A percentile compares a stretch with the other conserved stretches of the same genome.
phyloP scores from a whole-genome alignment of 2,113 vertebrate genomes.

The Tinamus guttatus region DNA sequence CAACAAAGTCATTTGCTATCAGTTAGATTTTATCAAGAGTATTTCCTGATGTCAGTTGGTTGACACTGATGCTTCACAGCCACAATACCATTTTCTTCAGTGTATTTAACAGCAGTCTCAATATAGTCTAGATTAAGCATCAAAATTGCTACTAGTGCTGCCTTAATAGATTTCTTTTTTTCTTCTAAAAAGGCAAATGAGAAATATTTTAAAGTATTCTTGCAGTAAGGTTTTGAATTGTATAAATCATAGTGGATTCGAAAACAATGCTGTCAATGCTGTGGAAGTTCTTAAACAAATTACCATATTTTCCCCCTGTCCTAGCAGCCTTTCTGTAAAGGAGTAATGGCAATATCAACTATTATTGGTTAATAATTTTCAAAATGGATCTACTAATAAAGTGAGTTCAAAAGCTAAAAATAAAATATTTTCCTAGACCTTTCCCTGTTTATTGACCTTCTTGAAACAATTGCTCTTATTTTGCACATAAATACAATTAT shows the following conservation, averaged over 20 bases:
- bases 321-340: slow-evolving; percentile 7
- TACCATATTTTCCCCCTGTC: not conserved
- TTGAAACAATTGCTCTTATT: not conserved
- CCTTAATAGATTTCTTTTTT: slow-evolving; percentile 17
- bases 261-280: not conserved
- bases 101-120: slow-evolving; percentile 46
- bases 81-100: not conserved
- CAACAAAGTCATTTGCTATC: slow-evolving; percentile 41
- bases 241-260: not conserved
- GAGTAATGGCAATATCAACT: not conserved
- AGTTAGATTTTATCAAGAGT: slow-evolving; percentile 40
- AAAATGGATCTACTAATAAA: not conserved
- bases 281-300: not conserved
- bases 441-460: not conserved
- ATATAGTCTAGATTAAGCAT: slow-evolving; percentile 11
- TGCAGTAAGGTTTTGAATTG: not conserved
- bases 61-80: not conserved
- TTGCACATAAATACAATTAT: not conserved
- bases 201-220: not conserved
- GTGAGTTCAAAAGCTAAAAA: not conserved
- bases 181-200: not conserved
- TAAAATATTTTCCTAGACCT: not conserved
- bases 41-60: not conserved
- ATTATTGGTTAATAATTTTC: not conserved
- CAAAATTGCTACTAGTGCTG: slow-evolving; percentile 7